phyloP scores from a whole-genome alignment of 2,888 invertebrate species.

The Pachymerium ferrugineum region DNA sequence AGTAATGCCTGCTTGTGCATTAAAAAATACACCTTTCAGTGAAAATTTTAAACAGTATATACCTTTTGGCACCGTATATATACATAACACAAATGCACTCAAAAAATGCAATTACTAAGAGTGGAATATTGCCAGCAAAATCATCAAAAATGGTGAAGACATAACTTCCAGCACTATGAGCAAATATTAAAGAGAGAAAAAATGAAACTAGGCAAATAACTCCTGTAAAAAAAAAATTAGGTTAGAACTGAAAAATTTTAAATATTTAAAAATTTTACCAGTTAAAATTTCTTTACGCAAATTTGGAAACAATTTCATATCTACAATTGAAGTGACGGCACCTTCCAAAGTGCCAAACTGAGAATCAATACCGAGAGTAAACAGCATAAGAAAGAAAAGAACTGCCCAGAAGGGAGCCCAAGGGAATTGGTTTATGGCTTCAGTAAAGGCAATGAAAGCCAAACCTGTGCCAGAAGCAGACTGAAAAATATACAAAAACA shows the following conservation, averaged over 20 bases:
- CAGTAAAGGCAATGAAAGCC: slow-evolving; percentile 95
- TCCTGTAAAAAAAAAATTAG: slow-evolving; percentile 46
- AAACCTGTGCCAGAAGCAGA: slow-evolving; percentile 93
- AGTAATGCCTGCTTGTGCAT: neutral
- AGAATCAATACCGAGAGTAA: slow-evolving; percentile 92
- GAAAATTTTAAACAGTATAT: no score
- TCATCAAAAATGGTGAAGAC: slow-evolving; percentile 89
- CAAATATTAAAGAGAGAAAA: slow-evolving; percentile 78
- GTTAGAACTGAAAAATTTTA: neutral
- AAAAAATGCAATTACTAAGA: slow-evolving; percentile 85
- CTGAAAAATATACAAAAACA: slow-evolving; percentile 56
- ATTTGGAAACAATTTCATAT: slow-evolving; percentile 89
- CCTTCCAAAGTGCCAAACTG: slow-evolving; percentile 95
- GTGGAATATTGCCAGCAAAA: slow-evolving; percentile 87
- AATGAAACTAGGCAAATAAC: slow-evolving; percentile 73
- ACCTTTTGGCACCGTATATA: slow-evolving; percentile 87
- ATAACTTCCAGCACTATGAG: slow-evolving; percentile 89
- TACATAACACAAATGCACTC: slow-evolving; percentile 91
- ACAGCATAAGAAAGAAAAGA: slow-evolving; percentile 92
- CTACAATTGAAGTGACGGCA: slow-evolving; percentile 89
- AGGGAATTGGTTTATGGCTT: slow-evolving; percentile 96
- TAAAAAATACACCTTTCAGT: neutral
- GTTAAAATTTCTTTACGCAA: slow-evolving; percentile 82
- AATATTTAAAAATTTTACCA: slow-evolving; percentile 51
- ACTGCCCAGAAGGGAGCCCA: slow-evolving; percentile 90